Base-by-base conservation (phyloP, 2,113 vertebrate genomes). In the Puffinus mauretanicus region DNA sequence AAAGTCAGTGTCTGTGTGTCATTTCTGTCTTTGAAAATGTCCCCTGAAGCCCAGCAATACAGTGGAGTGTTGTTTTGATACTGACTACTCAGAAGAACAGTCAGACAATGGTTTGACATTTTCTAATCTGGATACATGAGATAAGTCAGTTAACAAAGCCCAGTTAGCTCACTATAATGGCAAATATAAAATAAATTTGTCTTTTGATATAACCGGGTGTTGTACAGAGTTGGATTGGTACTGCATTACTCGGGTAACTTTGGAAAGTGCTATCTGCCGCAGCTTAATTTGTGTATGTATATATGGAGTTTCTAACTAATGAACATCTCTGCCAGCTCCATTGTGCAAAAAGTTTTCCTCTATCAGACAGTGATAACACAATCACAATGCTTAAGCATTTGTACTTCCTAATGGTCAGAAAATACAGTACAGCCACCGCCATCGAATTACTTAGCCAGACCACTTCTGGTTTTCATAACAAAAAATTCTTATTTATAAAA, bases 81-180 rank as follows among this genome's bases (percentile, higher is more conserved):
- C 40, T 16, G 36, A 54, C 52, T 65, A 73, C 82, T 95, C 72
- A 69, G 70, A 92, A 93, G 79, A 95, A 25, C 24, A 93, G 42
- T 61, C 90, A 84, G 29, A 73, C 80, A 92, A 52, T 42, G 58
- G 57, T 91, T 46, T 91, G 89, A 95, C 77, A 71, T 96, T 93
- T 94, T 93, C 93, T 94, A 84, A 94, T 93, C 86, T 73, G 86
- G 38, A 61, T 77, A 18, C 54, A 44, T n/a, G 72, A 65, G 70
- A 62, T 92, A 94, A 89, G 26, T 42, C 49, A 77, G 30, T 65
- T 91, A 95, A 82, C 46, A 91, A 89, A 82, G 46, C 20, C 32
- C 49, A 42, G 18, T 26, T 47, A 78, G 47, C 19, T 90, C 34
- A 34, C 29, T 73, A 7, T 54, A 79, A 92, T 69, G 69, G 40